These are phyloP conservation scores for Porites evermanni DNA, from an alignment of 92 coral and sea anemone genomes.

Conservation along the genomic window DNA sequence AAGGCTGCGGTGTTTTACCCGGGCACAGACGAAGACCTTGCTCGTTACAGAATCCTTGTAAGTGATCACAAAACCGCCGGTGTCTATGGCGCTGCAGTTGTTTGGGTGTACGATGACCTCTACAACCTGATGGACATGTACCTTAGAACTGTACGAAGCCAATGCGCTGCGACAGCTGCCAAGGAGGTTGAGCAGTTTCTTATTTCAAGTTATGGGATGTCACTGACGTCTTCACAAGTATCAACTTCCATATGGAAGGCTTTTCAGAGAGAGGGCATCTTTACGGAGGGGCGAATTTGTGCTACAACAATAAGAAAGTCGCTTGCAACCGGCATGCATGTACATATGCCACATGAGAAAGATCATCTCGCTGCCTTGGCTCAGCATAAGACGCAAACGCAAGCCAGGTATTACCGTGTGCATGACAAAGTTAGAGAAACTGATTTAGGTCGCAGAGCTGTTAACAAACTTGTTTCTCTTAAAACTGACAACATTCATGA, in stretches of 20 bases:
- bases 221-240: conserved; percentile 64
- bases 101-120: conserved; percentile 63
- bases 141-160: conserved; percentile 44
- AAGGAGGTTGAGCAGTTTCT: conserved; percentile 39
- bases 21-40: conserved; percentile 53
- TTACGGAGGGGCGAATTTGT: conserved; percentile 27
- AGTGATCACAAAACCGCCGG: conserved; percentile 59
- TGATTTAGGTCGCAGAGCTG: conserved; percentile 61
- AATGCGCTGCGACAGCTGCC: conserved; percentile 8
- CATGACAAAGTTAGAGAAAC: conserved; percentile 56
- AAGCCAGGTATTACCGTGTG: conserved; percentile 49
- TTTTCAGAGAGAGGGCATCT: conserved; percentile 58
- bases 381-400: conserved; percentile 56
- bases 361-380: conserved; percentile 64
- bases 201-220: conserved; percentile 57
- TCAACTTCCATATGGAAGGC: conserved; percentile 53
- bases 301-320: conserved; percentile 60
- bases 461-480: conserved; percentile 50
- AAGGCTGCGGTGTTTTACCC: conserved; percentile 50
- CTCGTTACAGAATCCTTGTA: conserved; percentile 58
- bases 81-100: conserved; percentile 60
- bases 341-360: conserved; percentile 53
- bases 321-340: conserved; percentile 60
- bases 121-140: conserved; percentile 42
- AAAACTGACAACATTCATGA: conserved; percentile 5